Conservation (phyloP, 2,888 invertebrate species). For the Drosophila atroscutellata region DNA sequence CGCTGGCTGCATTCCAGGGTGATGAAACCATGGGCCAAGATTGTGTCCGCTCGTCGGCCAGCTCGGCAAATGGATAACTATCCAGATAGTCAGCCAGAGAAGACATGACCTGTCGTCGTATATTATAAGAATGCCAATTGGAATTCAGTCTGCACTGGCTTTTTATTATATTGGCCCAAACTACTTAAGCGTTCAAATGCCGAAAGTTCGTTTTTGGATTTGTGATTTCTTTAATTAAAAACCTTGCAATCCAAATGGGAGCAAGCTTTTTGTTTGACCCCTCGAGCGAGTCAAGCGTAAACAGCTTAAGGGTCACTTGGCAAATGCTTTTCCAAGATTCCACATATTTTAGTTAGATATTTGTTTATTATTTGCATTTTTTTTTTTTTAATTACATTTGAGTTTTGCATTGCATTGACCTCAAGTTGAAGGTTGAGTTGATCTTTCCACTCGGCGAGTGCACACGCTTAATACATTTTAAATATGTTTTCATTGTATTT, state of each 20-base stretch:
- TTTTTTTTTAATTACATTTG: neutral
- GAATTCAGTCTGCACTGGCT: constrained; percentile 18
- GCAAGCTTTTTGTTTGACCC: constrained; percentile 40
- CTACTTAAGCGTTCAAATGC: constrained; percentile 42
- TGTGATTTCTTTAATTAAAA: constrained; percentile 34
- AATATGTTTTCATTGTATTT: constrained; percentile 12
- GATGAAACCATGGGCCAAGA: constrained; percentile 95
- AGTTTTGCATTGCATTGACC: neutral
- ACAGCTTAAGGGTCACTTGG: constrained; percentile 8
- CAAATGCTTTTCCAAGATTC: neutral
- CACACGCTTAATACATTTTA: constrained; percentile 14
- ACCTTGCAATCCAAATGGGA: constrained; percentile 17
- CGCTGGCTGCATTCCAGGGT: constrained; percentile 89
- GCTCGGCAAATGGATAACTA: constrained; percentile 57
- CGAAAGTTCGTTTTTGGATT: constrained; percentile 1
- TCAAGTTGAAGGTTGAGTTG: constrained; percentile 1
- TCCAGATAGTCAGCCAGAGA: constrained; percentile 23
- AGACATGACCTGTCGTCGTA: constrained; percentile 32
- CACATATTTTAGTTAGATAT: neutral
- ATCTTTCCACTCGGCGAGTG: constrained; percentile 3
- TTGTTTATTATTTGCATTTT: neutral
- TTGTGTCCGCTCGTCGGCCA: constrained; percentile 90
- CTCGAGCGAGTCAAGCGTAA: constrained; percentile 34
- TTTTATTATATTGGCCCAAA: constrained; percentile 38
- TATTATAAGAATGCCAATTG: constrained; percentile 11